Evolutionary conservation across 2,113 vertebrate species (phyloP).

Genomic region (Corynorhinus townsendii): DNA sequence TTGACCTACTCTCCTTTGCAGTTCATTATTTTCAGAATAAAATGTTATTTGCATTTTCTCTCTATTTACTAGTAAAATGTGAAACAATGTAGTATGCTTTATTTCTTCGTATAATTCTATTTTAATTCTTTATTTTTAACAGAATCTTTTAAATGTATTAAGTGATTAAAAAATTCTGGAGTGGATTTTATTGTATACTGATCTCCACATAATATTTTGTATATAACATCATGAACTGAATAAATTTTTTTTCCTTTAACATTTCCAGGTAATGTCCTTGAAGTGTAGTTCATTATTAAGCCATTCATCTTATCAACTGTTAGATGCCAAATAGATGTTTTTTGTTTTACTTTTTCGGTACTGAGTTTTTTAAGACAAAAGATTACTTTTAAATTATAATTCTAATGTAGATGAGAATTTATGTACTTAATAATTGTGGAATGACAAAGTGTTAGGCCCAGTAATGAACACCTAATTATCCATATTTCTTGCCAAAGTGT

Average conservation of each 20-base stretch:
- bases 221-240: neutral
- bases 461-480: neutral
- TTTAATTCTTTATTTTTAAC: neutral
- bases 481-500: neutral
- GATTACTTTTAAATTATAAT: constrained; percentile 14
- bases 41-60: neutral
- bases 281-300: neutral
- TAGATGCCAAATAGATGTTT: neutral
- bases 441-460: neutral
- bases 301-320: neutral
- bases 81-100: neutral
- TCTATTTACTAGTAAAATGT: constrained; percentile 2
- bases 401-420: neutral
- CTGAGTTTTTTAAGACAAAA: neutral
- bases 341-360: neutral
- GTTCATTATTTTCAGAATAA: neutral
- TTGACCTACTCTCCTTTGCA: neutral
- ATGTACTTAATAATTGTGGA: neutral
- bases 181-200: neutral
- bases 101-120: neutral
- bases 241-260: constrained; percentile 3
- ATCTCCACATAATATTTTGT: neutral
- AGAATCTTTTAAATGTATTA: neutral
- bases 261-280: neutral
- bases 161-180: neutral